Conservation (phyloP, 1,140 invertebrate genomes). For the Melitaea cinxia region DNA sequence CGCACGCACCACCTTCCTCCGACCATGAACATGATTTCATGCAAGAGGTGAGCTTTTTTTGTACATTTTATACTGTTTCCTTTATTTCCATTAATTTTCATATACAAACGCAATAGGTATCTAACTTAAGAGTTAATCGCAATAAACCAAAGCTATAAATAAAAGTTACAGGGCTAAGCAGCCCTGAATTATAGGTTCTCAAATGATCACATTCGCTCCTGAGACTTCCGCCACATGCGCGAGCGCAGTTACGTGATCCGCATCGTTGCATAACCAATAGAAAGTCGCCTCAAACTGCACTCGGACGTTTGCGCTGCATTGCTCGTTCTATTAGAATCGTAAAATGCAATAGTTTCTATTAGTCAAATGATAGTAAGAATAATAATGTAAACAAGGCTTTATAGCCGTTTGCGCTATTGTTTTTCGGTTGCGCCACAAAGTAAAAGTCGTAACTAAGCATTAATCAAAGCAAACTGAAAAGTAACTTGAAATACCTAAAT, state of each 20-base stretch:
- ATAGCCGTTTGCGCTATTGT: slow-evolving; percentile 15
- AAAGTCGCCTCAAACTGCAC: slow-evolving; percentile 76
- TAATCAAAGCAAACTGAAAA: slow-evolving; percentile 3
- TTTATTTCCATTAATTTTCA: too few species aligned
- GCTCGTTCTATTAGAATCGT: slow-evolving; percentile 60
- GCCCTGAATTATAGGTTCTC: slow-evolving; percentile 40
- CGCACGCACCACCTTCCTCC: slow-evolving; percentile 78
- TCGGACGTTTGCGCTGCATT: slow-evolving; percentile 65
- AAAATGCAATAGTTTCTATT: slow-evolving; percentile 63
- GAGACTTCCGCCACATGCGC: slow-evolving; percentile 74
- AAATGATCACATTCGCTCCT: slow-evolving; percentile 69
- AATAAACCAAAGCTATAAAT: slow-evolving; percentile 10
- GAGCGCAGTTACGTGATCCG: slow-evolving; percentile 76
- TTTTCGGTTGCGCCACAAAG: slow-evolving; percentile 23
- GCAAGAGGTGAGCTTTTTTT: slow-evolving; percentile 85
- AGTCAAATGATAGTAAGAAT: slow-evolving; percentile 41
- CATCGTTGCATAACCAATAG: slow-evolving; percentile 77
- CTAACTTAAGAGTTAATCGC: neutral
- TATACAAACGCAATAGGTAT: too few species aligned
- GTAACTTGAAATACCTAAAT: neutral
- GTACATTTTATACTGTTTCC: too few species aligned
- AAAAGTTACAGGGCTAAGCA: slow-evolving; percentile 20
- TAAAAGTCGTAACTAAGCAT: slow-evolving; percentile 9
- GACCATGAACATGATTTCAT: slow-evolving; percentile 87
- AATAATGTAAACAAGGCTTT: slow-evolving; percentile 33